Evolutionary conservation across 2,888 invertebrate species (phyloP).

Genomic region (Cantharis rustica): DNA sequence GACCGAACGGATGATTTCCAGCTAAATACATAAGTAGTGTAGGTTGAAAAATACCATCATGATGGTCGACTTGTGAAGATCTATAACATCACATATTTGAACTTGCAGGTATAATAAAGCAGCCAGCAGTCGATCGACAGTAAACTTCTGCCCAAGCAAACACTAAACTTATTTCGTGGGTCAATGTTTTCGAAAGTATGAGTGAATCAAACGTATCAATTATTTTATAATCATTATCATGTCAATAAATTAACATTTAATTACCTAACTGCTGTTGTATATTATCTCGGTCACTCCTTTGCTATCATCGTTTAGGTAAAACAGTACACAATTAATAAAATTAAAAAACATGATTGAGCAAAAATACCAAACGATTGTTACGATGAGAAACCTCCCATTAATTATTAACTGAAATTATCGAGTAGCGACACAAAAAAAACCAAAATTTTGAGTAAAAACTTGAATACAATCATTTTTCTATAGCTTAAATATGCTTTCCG

Average conservation of each 20-base stretch:
- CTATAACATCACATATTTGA: neutral
- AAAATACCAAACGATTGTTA: neutral
- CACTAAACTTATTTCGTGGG: conserved; percentile 36
- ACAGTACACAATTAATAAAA: neutral
- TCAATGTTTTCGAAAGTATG: conserved; percentile 38
- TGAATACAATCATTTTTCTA: too few species aligned
- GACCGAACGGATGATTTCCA: neutral
- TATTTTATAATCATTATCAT: conserved; percentile 28
- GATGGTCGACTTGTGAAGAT: neutral
- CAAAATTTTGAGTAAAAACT: too few species aligned
- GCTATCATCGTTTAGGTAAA: neutral
- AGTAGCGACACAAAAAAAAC: too few species aligned
- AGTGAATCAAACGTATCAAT: conserved; percentile 28
- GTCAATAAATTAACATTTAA: conserved; percentile 12
- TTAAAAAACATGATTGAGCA: neutral
- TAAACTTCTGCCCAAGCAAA: conserved; percentile 33
- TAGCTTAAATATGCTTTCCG: too few species aligned
- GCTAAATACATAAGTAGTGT: neutral
- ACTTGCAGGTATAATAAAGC: neutral
- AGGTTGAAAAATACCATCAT: neutral
- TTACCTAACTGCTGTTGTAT: neutral
- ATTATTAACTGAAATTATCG: too few species aligned
- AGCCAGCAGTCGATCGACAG: neutral
- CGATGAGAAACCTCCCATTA: neutral
- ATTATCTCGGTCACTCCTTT: neutral